Conservation (phyloP, 2,113 vertebrate genomes). For the Ovibos moschatus region DNA sequence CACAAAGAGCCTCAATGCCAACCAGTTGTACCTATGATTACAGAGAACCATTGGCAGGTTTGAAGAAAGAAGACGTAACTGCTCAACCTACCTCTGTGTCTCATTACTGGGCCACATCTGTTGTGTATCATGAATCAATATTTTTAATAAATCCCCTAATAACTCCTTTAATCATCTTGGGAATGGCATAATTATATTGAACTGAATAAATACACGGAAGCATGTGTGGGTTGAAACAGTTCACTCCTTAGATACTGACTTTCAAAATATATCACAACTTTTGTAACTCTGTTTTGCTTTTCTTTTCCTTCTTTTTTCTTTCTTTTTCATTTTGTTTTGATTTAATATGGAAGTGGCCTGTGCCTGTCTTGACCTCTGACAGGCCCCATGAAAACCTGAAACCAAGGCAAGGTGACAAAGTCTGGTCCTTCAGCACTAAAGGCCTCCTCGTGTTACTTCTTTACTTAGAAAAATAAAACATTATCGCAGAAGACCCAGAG, state of each 20-base stretch:
- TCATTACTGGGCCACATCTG: not conserved
- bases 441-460: constrained; percentile 54
- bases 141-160: not conserved
- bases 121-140: not conserved
- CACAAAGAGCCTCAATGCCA: not conserved
- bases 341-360: not conserved
- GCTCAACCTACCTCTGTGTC: not conserved
- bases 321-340: not conserved
- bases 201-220: not conserved
- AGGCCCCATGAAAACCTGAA: constrained; percentile 52
- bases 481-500: not conserved
- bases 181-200: not conserved
- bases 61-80: not conserved
- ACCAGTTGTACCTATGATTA: not conserved
- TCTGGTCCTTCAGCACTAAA: not conserved
- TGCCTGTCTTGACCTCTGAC: constrained; percentile 41
- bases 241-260: not conserved
- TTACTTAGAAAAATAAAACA: constrained; percentile 28
- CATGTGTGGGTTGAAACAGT: not conserved
- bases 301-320: not conserved
- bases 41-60: not conserved
- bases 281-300: not conserved
- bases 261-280: not conserved
- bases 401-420: constrained; percentile 5
- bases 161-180: not conserved